phyloP scores from a whole-genome alignment of 1,140 invertebrate species.

The Drosophila nikananu region DNA sequence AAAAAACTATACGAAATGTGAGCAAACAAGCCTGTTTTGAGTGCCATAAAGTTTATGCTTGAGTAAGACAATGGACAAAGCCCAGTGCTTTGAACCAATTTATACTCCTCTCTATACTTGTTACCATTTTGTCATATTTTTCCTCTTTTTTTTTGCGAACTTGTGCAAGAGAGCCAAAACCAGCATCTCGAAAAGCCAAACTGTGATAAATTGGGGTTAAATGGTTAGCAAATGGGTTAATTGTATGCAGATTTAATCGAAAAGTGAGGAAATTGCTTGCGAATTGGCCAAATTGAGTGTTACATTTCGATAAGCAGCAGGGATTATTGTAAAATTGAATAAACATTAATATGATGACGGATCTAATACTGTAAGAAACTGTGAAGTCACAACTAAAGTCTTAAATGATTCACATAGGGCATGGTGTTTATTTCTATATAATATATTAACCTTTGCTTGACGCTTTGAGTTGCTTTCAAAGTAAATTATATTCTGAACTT shows the following conservation, averaged over 20 bases:
- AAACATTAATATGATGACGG: conserved; percentile 1
- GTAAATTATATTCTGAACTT: conserved; percentile 2
- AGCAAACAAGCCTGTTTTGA: conserved; percentile 44
- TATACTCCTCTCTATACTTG: conserved; percentile 34
- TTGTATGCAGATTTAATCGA: conserved; percentile 45
- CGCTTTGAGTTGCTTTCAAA: not conserved
- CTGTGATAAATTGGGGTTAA: conserved; percentile 56
- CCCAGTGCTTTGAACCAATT: conserved; percentile 54
- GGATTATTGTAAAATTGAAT: conserved; percentile 4
- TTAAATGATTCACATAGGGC: too few relatives aligned
- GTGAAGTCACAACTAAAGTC: not conserved
- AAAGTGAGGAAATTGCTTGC: conserved; percentile 30
- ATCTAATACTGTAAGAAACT: not conserved
- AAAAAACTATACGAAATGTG: conserved; percentile 54
- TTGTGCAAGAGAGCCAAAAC: conserved; percentile 43
- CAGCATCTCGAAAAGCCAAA: conserved; percentile 56
- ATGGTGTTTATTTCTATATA: not conserved
- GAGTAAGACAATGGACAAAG: conserved; percentile 62
- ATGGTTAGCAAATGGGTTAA: conserved; percentile 66
- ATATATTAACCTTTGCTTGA: conserved; percentile 2
- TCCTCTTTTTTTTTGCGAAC: conserved; percentile 48
- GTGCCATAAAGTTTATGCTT: conserved; percentile 73
- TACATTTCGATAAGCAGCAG: conserved; percentile 8
- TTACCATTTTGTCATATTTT: conserved; percentile 27
- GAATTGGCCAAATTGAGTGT: conserved; percentile 20